Evolutionary conservation across 2,113 vertebrate genomes (phyloP).

Genomic region (Rallus limicola): DNA sequence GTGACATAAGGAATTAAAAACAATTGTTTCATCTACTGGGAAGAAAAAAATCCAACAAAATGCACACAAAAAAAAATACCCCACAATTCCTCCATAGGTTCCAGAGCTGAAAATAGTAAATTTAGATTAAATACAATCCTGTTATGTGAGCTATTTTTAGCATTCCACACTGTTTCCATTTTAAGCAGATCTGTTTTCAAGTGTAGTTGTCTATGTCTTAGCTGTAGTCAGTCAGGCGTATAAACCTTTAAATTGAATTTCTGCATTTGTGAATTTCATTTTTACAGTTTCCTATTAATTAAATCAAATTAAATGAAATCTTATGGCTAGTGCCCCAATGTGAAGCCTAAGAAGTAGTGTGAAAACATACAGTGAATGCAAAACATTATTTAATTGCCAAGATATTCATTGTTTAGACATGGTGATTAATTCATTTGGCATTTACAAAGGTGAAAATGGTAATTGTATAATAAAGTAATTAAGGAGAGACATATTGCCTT

Average conservation of each 20-base stretch:
- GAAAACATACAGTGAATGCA: not conserved
- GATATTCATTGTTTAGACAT: not conserved
- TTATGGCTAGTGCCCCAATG: not conserved
- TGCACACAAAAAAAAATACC: too few relatives aligned
- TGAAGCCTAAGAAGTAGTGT: not conserved
- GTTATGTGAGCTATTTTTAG: not conserved
- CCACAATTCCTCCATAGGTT: not conserved
- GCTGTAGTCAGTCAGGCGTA: not conserved
- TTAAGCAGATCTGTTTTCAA: not conserved
- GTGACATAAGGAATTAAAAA: not conserved
- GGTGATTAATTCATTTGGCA: not conserved
- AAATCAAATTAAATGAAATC: not conserved
- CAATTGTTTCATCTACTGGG: not conserved
- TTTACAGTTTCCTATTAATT: not conserved
- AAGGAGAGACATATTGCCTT: not conserved
- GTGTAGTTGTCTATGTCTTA: not conserved
- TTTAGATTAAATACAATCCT: not conserved
- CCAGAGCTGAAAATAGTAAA: not conserved
- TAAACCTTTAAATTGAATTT: not conserved
- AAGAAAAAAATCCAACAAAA: too few relatives aligned
- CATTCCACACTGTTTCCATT: not conserved
- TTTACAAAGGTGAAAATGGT: constrained; percentile 19
- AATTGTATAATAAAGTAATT: constrained; percentile 5
- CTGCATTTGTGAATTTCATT: not conserved
- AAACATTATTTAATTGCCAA: constrained; percentile 19